Base-by-base conservation (phyloP, 2,888 invertebrate species). In the Tanypteryx hageni region DNA sequence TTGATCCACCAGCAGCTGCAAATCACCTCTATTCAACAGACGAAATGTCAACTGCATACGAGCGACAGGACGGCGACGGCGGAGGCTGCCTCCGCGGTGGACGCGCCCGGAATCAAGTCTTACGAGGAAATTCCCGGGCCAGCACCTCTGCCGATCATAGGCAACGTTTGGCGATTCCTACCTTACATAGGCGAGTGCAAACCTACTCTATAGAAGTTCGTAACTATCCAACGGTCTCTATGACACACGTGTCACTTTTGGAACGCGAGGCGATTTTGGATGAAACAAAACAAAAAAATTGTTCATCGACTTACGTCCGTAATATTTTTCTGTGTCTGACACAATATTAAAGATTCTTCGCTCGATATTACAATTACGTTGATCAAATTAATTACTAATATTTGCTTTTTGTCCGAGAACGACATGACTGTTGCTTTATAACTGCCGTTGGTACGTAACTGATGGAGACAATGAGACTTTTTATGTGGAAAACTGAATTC, bases 101-200 rank as follows among this genome's bases (percentile, higher is more conserved):
- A 58, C 58, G 0, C 14, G 8, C 9, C 85, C 18, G 22, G 22
- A 11, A 22, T 57, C 10, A 85, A n/a, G 22, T 57, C 85, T 1
- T 85, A 22, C 13, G 57, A 58, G 4, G 85, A 85, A 22, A 85
- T 85, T n/a, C 85, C 85, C 22, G 85, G 85, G 57, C 85, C 85
- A 56, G 57, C 56, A 58, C 85, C 85, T 58, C 58, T 85, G n/a
- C 85, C 85, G 0, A 85, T 85, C 56, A 85, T 85, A 11, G 85
- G 85, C 22, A 85, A 85, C 85, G 22, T 22, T 22, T 56, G 18
- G 57, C n/a, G 57, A 9, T 85, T 85, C 22, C 58, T 85, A 13
- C 85, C 85, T 4, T 85, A 22, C 22, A 85, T 85, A 9, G 85
- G 85, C 57, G 57, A 85, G 85, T 85, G 8, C 22, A n/a, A 16